phyloP scores from a whole-genome alignment of 1,140 invertebrate species.

The Habropoda laboriosa region DNA sequence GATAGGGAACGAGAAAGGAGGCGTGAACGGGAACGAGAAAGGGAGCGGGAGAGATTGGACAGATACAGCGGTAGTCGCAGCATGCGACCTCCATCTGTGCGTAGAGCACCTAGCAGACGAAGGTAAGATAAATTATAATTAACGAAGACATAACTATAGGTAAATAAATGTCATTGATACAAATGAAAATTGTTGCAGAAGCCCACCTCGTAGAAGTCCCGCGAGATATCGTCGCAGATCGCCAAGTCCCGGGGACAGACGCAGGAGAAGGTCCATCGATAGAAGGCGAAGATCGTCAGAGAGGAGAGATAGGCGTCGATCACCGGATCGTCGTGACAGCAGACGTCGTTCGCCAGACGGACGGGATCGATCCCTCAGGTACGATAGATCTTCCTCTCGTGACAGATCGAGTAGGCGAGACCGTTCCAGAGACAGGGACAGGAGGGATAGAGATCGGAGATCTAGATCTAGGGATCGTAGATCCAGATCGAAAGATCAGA shows the following conservation, averaged over 20 bases:
- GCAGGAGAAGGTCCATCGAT: conserved; percentile 76
- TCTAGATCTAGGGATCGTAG: conserved; percentile 72
- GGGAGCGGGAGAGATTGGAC: conserved; percentile 80
- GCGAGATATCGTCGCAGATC: conserved; percentile 76
- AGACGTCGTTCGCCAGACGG: conserved; percentile 82
- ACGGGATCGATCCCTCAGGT: conserved; percentile 73
- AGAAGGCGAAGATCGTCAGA: conserved; percentile 77
- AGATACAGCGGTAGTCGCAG: conserved; percentile 79
- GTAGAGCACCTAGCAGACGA: conserved; percentile 79
- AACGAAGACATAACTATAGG: not conserved
- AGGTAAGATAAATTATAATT: conserved; percentile 65
- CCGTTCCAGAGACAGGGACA: conserved; percentile 73
- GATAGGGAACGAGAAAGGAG: conserved; percentile 79
- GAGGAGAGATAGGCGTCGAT: conserved; percentile 74
- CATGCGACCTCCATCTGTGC: conserved; percentile 79
- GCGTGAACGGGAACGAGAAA: conserved; percentile 79
- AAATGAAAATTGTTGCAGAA: conserved; percentile 44
- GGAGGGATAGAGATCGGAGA: conserved; percentile 73
- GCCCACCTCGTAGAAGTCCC: conserved; percentile 77
- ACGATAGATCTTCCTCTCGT: conserved; percentile 78
- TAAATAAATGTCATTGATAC: not conserved
- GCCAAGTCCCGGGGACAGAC: conserved; percentile 75
- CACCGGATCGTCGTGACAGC: conserved; percentile 75
- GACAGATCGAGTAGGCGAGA: conserved; percentile 76
- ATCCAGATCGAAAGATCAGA: conserved; percentile 70